These are phyloP conservation scores for Xestia rhomboidea DNA, from an alignment of 2,888 invertebrate genomes.

Conservation along the genomic window DNA sequence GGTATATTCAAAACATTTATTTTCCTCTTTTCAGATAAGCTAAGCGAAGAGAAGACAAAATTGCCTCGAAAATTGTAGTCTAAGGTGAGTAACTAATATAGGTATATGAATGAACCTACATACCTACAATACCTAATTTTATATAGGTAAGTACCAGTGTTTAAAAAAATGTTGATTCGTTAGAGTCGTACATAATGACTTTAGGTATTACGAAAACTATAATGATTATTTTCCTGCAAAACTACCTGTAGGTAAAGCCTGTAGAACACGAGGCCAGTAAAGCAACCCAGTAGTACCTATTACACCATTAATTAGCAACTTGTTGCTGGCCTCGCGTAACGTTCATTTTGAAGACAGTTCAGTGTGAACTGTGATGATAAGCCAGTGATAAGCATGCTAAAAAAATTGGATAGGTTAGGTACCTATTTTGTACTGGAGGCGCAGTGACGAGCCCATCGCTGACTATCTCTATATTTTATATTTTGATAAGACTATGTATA, in stretches of 20 bases:
- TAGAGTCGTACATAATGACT: background rate
- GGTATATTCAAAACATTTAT: background rate
- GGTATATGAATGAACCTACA: background rate
- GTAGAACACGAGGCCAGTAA: slow-evolving; percentile 23
- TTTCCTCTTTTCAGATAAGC: slow-evolving; percentile 68
- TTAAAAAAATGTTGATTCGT: slow-evolving; percentile 18
- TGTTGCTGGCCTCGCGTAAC: slow-evolving; percentile 24
- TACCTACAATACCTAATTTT: no score
- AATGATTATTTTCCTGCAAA: slow-evolving; percentile 41
- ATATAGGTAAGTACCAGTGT: no score
- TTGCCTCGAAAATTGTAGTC: slow-evolving; percentile 68
- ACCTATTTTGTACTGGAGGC: background rate
- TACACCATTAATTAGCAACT: slow-evolving; percentile 21
- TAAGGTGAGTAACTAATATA: slow-evolving; percentile 62
- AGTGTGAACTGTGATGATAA: slow-evolving; percentile 20
- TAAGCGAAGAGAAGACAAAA: slow-evolving; percentile 56
- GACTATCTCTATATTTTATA: slow-evolving; percentile 29
- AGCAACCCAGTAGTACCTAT: slow-evolving; percentile 24
- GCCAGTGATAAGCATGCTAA: slow-evolving; percentile 25
- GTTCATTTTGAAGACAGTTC: slow-evolving; percentile 24
- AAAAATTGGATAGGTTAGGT: background rate
- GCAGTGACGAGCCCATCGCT: slow-evolving; percentile 5
- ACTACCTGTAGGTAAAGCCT: background rate
- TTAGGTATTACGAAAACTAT: slow-evolving; percentile 10
- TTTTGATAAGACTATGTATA: slow-evolving; percentile 12